Base-by-base conservation (phyloP, 2,888 invertebrate genomes). In the Xestia rhomboidea region DNA sequence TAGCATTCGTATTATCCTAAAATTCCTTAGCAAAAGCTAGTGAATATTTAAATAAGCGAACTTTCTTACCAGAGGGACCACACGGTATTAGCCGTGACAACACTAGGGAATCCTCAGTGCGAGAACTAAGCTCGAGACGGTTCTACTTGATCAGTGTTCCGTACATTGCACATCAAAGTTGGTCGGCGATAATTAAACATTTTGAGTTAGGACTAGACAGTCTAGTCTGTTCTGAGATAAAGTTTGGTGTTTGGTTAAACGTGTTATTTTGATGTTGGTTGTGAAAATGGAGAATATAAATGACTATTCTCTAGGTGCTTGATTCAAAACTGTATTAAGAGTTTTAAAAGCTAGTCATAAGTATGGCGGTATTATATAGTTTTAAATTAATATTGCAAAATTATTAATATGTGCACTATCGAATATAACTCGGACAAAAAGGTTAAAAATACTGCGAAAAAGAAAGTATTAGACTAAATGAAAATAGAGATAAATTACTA, bases 141-240 rank as follows among this genome's bases (percentile, higher is more conserved):
- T 60, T 63, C 54, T 63, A 70, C 41, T 24, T 81, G 84, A 72
- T 44, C 62, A 57, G 84, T 84, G 82, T 84, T 83, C 84, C 82
- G 64, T 68, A 83, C 68, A 60, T 11, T 74, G 60, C 64, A 54
- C 68, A 84, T 68, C 68, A 74, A 82, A 84, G 71, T 84, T 82
- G 1, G 51, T 1, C 30, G 30, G n/a, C n/a, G 30, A 60, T 82
- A 69, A 69, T 69, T 68, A 82, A 79, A 76, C 82, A 64, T 76
- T 80, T 68, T 64, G 82, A 64, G 49, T 64, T 64, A 49, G 57
- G 49, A 41, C 38, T 38, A 6, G 4, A 38, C 6, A 7, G 41
- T 11, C 54, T 51, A 60, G 15, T 69, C n/a, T n/a, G 34, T 62
- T 79, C 24, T 27, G 81, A 10, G 18, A 49, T 69, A 21, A 68